Base-by-base conservation (phyloP, 2,888 invertebrate species). In the Stenurella melanura region DNA sequence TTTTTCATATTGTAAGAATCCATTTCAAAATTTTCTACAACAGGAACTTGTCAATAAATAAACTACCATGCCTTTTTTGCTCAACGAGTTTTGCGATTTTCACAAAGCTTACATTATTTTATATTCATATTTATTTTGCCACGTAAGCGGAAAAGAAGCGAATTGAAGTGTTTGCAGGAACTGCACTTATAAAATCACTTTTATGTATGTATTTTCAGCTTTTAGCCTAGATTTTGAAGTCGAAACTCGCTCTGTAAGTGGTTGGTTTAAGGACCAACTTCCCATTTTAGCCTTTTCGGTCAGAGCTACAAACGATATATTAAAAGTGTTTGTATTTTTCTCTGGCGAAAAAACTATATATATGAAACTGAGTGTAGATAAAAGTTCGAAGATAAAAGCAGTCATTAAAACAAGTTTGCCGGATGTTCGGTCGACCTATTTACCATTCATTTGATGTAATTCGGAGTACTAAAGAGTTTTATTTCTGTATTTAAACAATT, bases 371-470 rank as follows among this genome's bases (percentile, higher is more conserved):
- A 17, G 12, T 58, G 42, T 5, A 26, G 10, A 63, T 54, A 54
- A 63, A 50, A 63, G 26, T 26, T 34, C 34, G 18, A 21, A 63
- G 63, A 72, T 61, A 72, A 72, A 63, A 72, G 50, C 63, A 42
- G 42, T 70, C 70, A 70, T 70, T 70, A 70, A 42, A 61, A 11
- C 42, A 19, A 38, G 70, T 60, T 26, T 61, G 34, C 34, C 72
- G 61, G 61, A 61, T 60, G 72, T 63, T 61, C 63, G 21, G n/a
- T 42, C 63, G 72, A 72, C 72, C 72, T 54, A 72, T 63, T 72
- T 72, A 70, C 18, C 70, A 70, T 70, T 70, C 38, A 70, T 60
- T 60, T 42, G 42, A 60, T 70, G 60, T 60, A 21, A 42, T 60
- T 38, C 70, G 21, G 34, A 58, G 60, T 18, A 19, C 38, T 21